These are phyloP conservation scores for Chromobotia macracanthus DNA, from an alignment of 2,797 vertebrate genomes.

Conservation along the genomic window DNA sequence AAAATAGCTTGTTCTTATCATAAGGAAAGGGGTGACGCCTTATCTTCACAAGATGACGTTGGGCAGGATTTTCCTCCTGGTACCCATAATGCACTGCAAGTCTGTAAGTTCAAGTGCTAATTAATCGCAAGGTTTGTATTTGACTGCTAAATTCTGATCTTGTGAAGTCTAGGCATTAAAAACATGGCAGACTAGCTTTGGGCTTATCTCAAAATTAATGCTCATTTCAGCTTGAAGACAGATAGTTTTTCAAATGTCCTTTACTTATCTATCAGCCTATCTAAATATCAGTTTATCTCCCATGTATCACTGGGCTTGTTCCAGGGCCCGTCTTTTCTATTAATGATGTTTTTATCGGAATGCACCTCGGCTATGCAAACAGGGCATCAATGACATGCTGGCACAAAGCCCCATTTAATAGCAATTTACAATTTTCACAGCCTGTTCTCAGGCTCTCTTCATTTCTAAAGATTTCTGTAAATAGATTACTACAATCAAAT, in stretches of 20 bases:
- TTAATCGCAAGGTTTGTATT: constrained; percentile 39
- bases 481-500: constrained; percentile 51
- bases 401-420: constrained; percentile 32
- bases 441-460: constrained; percentile 31
- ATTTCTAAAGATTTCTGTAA: constrained; percentile 50
- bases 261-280: constrained; percentile 46
- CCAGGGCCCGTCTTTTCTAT: constrained; percentile 33
- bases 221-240: constrained; percentile 32
- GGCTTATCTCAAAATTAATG: constrained; percentile 48
- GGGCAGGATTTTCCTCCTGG: not conserved
- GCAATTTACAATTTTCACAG: constrained; percentile 41
- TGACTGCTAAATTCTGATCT: constrained; percentile 42
- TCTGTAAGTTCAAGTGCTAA: constrained; percentile 41
- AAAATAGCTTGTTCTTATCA: constrained; percentile 43
- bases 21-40: constrained; percentile 19
- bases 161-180: constrained; percentile 43
- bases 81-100: constrained; percentile 8
- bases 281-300: constrained; percentile 38
- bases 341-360: constrained; percentile 42
- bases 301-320: constrained; percentile 19
- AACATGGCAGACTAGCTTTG: constrained; percentile 32
- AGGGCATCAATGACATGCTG: constrained; percentile 6
- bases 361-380: constrained; percentile 16
- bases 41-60: constrained; percentile 39
- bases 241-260: constrained; percentile 35